A percentile compares a stretch with the other conserved stretches of the same genome.
Evolutionary conservation across 2,797 vertebrate species (phyloP).

Genomic region (Urosaurus nigricauda): DNA sequence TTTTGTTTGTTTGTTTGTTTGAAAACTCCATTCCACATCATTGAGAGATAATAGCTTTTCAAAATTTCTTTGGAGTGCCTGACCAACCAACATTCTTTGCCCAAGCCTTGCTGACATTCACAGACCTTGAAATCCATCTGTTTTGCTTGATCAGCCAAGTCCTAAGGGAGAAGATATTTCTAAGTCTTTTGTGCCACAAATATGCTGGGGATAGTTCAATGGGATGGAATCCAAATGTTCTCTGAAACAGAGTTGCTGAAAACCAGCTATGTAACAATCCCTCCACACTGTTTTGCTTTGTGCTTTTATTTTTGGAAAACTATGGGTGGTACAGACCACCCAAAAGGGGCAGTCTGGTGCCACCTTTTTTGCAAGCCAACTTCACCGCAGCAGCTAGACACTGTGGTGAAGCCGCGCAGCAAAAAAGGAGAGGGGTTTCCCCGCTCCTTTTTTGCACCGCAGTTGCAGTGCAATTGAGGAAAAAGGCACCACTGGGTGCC

Average conservation of each 20-base stretch:
- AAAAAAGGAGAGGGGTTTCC: too few species aligned
- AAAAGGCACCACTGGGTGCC: too few species aligned
- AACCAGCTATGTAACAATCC: background rate
- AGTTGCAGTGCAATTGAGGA: too few species aligned
- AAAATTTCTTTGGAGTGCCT: background rate
- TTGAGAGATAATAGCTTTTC: constrained; percentile 38
- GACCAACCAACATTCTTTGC: background rate
- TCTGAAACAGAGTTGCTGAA: constrained; percentile 50
- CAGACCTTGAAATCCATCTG: constrained; percentile 21
- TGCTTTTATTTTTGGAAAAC: constrained; percentile 20
- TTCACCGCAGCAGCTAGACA: too few species aligned
- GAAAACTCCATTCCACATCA: background rate
- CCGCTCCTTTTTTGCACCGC: too few species aligned
- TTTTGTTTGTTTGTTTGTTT: background rate
- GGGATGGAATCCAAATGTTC: constrained; percentile 24
- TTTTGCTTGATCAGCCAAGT: constrained; percentile 25
- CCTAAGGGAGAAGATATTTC: constrained; percentile 23
- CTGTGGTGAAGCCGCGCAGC: too few species aligned
- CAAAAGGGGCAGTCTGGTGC: too few species aligned
- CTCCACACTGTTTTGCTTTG: background rate
- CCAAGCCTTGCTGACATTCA: background rate
- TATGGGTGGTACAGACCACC: too few species aligned
- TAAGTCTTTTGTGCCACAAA: constrained; percentile 16
- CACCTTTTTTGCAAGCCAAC: too few species aligned
- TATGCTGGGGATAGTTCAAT: constrained; percentile 13